Evolutionary conservation across 1,140 invertebrate species (phyloP).

Genomic region (Maniola jurtina): DNA sequence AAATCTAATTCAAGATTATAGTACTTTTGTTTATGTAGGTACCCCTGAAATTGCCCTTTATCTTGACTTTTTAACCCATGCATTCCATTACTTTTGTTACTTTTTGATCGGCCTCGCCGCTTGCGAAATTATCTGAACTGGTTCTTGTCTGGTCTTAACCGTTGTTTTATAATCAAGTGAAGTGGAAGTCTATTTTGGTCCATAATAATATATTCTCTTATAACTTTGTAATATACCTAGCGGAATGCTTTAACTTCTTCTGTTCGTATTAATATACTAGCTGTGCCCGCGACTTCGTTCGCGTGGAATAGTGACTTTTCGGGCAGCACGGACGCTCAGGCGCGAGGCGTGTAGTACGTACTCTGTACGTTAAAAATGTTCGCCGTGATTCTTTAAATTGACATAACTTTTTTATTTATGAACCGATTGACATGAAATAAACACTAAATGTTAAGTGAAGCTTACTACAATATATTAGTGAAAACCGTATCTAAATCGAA

Average conservation of each 20-base stretch:
- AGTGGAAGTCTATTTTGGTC: conserved; percentile 11
- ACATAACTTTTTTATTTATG: no score
- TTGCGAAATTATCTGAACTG: conserved; percentile 18
- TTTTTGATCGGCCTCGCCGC: conserved; percentile 13
- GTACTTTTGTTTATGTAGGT: no score
- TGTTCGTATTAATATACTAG: background rate
- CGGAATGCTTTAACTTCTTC: background rate
- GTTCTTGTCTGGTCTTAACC: conserved; percentile 19
- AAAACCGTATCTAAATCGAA: no score
- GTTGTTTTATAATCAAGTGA: conserved; percentile 22
- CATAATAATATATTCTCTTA: background rate
- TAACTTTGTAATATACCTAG: background rate
- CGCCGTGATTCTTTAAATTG: no score
- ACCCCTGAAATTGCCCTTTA: background rate
- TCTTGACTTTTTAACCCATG: background rate
- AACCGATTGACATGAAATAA: no score
- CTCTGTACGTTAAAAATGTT: no score
- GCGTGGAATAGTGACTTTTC: no score
- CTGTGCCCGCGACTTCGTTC: no score
- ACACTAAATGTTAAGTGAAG: no score
- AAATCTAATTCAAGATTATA: background rate
- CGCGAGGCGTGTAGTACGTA: no score
- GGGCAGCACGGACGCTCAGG: no score
- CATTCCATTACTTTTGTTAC: background rate
- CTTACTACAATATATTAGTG: no score